A percentile compares a stretch with the other conserved stretches of the same genome.
Conservation (phyloP, 2,113 vertebrate genomes). For the Microtus oregoni region DNA sequence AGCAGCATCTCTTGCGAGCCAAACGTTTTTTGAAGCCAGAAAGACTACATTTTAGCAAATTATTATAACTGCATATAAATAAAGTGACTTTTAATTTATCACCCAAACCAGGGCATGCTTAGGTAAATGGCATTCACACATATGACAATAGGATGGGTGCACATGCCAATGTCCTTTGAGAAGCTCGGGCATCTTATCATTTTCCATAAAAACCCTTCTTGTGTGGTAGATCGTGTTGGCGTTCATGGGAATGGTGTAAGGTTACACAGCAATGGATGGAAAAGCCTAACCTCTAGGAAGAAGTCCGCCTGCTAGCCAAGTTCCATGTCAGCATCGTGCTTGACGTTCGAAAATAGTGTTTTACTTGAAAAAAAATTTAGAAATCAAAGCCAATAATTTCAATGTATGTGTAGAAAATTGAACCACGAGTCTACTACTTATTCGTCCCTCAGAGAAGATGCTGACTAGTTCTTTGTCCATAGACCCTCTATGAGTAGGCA, state of each 20-base stretch:
- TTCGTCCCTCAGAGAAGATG: neutral
- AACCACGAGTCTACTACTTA: neutral
- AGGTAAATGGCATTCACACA: constrained; percentile 6
- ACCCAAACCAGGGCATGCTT: neutral
- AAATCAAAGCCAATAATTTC: constrained; percentile 24
- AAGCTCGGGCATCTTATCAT: neutral
- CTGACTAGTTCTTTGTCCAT: neutral
- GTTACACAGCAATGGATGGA: neutral
- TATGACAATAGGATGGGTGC: neutral
- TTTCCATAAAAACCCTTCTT: neutral
- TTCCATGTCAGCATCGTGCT: neutral
- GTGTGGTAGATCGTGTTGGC: neutral
- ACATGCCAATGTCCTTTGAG: neutral
- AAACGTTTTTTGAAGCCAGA: constrained; percentile 64
- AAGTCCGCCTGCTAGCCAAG: neutral
- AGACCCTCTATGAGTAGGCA: neutral
- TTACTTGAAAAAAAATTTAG: constrained; percentile 8
- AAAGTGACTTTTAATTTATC: constrained; percentile 49
- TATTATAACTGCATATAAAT: constrained; percentile 46
- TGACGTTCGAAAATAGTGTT: neutral
- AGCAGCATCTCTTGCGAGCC: constrained; percentile 67
- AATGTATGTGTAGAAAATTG: neutral
- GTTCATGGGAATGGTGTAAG: neutral
- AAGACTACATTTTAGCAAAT: constrained; percentile 56
- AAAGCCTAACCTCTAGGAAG: neutral